These are phyloP conservation scores for Drosophila lowei DNA, from an alignment of 1,140 invertebrate genomes.

Conservation along the genomic window DNA sequence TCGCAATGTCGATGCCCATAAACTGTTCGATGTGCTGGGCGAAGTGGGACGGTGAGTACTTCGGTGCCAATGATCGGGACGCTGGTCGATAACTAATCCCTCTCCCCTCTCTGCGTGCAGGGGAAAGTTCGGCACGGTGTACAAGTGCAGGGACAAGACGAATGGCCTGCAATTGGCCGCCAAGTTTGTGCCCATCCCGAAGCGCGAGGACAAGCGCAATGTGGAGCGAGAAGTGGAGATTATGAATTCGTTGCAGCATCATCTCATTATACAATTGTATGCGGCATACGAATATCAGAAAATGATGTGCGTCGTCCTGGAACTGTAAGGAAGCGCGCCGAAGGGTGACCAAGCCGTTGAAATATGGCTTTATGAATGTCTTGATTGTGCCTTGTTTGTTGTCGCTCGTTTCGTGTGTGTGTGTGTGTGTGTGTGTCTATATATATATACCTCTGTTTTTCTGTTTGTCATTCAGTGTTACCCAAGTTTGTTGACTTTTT, in stretches of 20 bases:
- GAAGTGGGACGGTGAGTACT: constrained; percentile 90
- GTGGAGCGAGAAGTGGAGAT: constrained; percentile 98
- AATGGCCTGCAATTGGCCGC: constrained; percentile 93
- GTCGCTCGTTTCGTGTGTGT: constrained; percentile 19
- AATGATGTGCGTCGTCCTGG: constrained; percentile 96
- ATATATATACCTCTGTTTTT: constrained; percentile 14
- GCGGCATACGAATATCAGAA: constrained; percentile 97
- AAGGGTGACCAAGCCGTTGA: constrained; percentile 6
- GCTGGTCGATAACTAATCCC: constrained; percentile 33
- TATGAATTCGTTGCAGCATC: constrained; percentile 96
- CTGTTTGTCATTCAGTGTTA: constrained; percentile 39
- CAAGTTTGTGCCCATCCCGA: constrained; percentile 94
- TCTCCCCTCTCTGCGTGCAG: constrained; percentile 84
- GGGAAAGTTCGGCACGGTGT: constrained; percentile 99
- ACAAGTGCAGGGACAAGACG: constrained; percentile 93
- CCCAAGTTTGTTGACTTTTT: constrained; percentile 44
- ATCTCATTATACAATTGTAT: constrained; percentile 96
- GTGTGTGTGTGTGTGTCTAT: constrained; percentile 20
- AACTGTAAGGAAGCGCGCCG: constrained; percentile 91
- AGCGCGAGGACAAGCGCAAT: constrained; percentile 93
- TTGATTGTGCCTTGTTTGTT: constrained; percentile 39
- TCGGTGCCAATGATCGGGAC: too few species aligned
- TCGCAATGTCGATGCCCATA: constrained; percentile 90
- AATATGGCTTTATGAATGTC: constrained; percentile 25
- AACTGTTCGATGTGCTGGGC: constrained; percentile 90